Evolutionary conservation across 2,797 vertebrate species (phyloP), one percentile per base, ranked within the genome.

Genomic region (Channallabes apus): DNA sequence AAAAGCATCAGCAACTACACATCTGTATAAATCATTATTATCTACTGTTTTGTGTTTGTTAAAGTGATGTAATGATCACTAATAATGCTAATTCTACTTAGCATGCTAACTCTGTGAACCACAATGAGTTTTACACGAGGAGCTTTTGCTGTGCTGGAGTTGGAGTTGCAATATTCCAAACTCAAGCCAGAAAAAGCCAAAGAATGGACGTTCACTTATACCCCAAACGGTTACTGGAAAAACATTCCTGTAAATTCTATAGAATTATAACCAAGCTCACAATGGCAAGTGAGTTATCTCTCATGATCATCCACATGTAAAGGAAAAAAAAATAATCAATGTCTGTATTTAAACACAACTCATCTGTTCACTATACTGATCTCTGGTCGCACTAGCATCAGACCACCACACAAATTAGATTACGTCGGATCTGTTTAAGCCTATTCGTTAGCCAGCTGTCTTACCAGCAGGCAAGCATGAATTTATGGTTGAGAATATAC

Each of bases 341-440:
- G 0, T 1, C 17, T n/a, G 38, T 1, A 14, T 72, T 46, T 24
- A 15, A 46, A 72, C 22, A 46, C 22, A 11, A 72, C 11, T 69
- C 32, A 0, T 38, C 67, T 65, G 46, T 51, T 51, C 2, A 51
- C 46, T 69, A 8, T 3, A 38, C 67, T 38, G 35, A 72, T 46
- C 24, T 27, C 46, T 27, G 17, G 54, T 54, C 15, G 7, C 7
- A 14, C 6, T 18, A 17, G 8, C 46, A 54, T 29, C 68, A 71
- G 35, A 71, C 68, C 46, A 27, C n/a, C 35, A 51, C n/a, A 75
- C 72, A 27, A 54, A 75, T 75, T 75, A 51, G 72, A 75, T 75
- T 75, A 75, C n/a, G 27, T 5, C 18, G 27, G 72, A 75, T 83
- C 51, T 75, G 15, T 75, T 75, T 75, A 75, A 75, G 72, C 72